These are phyloP conservation scores for Tetraneura akinire DNA, from an alignment of 1,140 invertebrate species.

Conservation along the genomic window DNA sequence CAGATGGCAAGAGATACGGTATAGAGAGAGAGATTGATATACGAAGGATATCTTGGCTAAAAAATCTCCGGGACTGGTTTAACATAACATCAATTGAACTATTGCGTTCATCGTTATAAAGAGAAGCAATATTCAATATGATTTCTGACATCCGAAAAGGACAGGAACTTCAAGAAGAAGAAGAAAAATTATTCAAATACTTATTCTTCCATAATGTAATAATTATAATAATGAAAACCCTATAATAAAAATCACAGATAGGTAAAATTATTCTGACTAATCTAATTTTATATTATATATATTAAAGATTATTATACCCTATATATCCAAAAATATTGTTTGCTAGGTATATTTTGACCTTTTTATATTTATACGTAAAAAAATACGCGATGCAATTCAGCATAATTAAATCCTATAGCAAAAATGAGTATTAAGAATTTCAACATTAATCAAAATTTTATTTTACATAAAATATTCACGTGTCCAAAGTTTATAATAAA, in stretches of 20 bases:
- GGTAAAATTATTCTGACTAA: slow-evolving; percentile 18
- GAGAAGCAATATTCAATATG: neutral
- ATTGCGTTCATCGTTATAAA: slow-evolving; percentile 13
- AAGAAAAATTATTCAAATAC: no score
- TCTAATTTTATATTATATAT: neutral
- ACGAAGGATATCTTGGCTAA: no score
- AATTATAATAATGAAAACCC: no score
- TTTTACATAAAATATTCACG: neutral
- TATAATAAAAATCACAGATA: no score
- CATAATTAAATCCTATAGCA: neutral
- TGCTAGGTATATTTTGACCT: slow-evolving; percentile 6
- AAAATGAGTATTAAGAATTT: slow-evolving; percentile 21
- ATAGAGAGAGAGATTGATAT: no score
- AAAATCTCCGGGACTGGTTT: slow-evolving; percentile 10
- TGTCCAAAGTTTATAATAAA: no score
- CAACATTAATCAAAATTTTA: slow-evolving; percentile 17
- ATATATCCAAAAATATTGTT: slow-evolving; percentile 8
- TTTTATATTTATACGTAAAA: neutral
- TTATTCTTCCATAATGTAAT: no score
- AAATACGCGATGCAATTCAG: slow-evolving; percentile 4
- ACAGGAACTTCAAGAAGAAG: no score
- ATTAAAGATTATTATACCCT: neutral
- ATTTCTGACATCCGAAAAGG: slow-evolving; percentile 2
- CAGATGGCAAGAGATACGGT: slow-evolving; percentile 7
- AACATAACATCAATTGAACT: slow-evolving; percentile 13